These are phyloP conservation scores for Arctocebus calabarensis DNA, from an alignment of 2,797 vertebrate species.

Conservation along the genomic window DNA sequence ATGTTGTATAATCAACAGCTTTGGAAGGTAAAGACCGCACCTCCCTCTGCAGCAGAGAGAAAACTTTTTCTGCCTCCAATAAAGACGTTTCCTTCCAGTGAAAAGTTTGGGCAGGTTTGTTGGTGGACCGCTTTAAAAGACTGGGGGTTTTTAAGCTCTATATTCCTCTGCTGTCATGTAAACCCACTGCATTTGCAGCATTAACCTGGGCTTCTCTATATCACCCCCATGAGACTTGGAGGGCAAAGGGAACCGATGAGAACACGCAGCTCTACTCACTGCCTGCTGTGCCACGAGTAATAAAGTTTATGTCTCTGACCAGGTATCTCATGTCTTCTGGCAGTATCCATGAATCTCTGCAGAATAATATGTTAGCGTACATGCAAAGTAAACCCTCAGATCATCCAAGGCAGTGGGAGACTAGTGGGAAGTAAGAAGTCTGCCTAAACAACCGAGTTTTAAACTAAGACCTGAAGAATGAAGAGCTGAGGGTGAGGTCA, in stretches of 20 bases:
- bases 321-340: background rate
- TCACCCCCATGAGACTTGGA: background rate
- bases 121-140: background rate
- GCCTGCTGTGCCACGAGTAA: background rate
- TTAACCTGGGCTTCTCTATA: background rate
- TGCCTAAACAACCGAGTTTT: background rate
- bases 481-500: background rate
- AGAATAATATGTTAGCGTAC: background rate
- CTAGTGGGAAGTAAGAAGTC: background rate
- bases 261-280: background rate
- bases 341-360: background rate
- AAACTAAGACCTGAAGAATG: constrained; percentile 3
- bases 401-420: background rate
- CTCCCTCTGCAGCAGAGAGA: background rate
- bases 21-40: background rate
- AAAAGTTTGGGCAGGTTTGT: background rate
- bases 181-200: too few relatives aligned
- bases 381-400: background rate
- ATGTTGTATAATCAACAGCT: background rate
- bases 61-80: background rate
- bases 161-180: background rate
- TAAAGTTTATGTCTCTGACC: background rate
- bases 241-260: background rate
- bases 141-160: background rate
- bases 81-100: background rate